Base-by-base conservation (phyloP, 2,888 invertebrate genomes). In the Gnatocerus cornutus region DNA sequence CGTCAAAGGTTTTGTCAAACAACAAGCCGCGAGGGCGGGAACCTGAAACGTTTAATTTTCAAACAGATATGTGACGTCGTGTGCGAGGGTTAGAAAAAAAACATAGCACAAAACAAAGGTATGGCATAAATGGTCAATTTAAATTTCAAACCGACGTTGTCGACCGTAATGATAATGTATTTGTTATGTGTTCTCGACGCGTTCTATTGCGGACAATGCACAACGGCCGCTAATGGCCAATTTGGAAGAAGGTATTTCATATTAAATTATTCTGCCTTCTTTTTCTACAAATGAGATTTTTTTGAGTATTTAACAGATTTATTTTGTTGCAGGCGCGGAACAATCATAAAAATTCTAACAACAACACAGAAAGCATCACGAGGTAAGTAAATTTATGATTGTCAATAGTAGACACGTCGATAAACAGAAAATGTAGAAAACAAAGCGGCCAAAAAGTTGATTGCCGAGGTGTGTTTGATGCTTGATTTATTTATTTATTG, bases 281-380 rank as follows among this genome's bases (percentile, higher is more conserved):
- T 41, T 56, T 41, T 41, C 12, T 10, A 10, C n/a, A 10, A n/a
- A 29, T 13, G 12, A 21, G 21, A 21, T 21, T 21, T 21, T 21
- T 21, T 21, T 1, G 1, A 21, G 21, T 21, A 3, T 21, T 21
- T 21, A 21, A 21, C 4, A 21, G 21, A 33, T 33, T 41, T 12
- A 12, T 41, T 69, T 64, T 69, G 52, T 69, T 69, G 45, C 77
- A 78, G 77, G 72, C 72, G 37, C 68, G 72, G 21, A 68, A 71
- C 52, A 74, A 73, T 68, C 66, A 73, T 21, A 76, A 74, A 72
- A 74, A 73, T 45, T 73, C 73, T 45, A 77, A 76, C 67, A 77
- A 73, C 59, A 74, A 75, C 29, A 74, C 76, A 29, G 77, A 77
- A 16, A 76, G 69, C 59, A 69, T 74, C n/a, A 64, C 73, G 58